Conservation (phyloP, 64 coral and sea anemone species). For the Stichodactyla helianthus region DNA sequence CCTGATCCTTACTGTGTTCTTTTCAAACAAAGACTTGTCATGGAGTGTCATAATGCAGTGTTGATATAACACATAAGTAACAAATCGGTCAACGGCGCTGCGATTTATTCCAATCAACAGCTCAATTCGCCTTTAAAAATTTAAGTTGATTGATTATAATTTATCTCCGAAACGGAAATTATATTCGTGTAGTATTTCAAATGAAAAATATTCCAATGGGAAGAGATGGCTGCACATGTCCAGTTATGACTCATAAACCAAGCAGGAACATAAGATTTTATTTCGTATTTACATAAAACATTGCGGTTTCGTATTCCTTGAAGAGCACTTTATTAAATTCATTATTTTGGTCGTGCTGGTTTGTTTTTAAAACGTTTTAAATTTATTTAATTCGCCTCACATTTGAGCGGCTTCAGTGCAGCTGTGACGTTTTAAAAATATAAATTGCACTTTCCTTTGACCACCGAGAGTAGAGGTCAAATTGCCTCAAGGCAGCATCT, state of each 20-base stretch:
- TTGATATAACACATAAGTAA: not conserved
- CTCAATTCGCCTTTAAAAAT: not conserved
- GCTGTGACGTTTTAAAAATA: not conserved
- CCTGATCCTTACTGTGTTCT: not conserved
- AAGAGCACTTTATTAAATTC: not conserved
- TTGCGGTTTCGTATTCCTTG: not conserved
- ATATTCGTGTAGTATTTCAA: not conserved
- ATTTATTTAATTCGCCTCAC: not conserved
- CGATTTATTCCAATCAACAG: not conserved
- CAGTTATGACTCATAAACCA: not conserved
- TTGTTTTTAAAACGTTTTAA: not conserved
- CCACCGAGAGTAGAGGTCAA: not conserved
- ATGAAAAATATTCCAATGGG: not conserved
- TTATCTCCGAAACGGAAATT: not conserved
- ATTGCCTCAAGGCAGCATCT: not conserved
- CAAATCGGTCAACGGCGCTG: not conserved
- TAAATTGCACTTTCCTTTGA: not conserved
- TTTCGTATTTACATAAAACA: not conserved
- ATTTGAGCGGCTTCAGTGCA: not conserved
- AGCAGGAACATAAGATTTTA: not conserved
- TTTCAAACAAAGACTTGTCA: not conserved
- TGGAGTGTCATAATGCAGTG: not conserved
- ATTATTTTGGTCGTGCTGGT: not conserved
- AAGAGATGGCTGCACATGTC: not conserved
- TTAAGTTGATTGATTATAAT: not conserved